Evolutionary conservation across 2,113 vertebrate species (phyloP).

Genomic region (Herpetotheres cachinnans): DNA sequence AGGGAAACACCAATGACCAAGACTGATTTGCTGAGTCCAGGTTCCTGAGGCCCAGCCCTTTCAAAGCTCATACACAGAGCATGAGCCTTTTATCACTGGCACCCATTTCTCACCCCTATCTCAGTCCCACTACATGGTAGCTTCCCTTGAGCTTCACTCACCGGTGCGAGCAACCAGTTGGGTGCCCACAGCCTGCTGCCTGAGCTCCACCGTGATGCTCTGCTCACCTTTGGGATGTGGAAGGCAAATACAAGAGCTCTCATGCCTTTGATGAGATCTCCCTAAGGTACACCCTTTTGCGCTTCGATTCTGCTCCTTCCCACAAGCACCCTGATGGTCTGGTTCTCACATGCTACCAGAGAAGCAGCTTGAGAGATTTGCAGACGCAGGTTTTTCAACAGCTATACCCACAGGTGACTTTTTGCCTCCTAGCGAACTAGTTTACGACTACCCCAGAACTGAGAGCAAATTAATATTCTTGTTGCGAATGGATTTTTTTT

Average conservation of each 20-base stretch:
- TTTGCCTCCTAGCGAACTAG: neutral
- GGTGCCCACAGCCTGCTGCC: neutral
- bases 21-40: neutral
- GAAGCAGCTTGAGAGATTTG: neutral
- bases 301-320: neutral
- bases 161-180: accelerated
- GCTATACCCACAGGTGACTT: neutral
- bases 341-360: neutral
- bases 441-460: neutral
- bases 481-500: neutral
- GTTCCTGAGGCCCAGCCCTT: neutral
- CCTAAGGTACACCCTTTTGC: neutral
- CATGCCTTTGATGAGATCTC: neutral
- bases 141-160: accelerated
- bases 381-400: neutral
- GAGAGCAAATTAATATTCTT: neutral
- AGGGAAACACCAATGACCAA: neutral
- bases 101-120: neutral
- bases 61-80: neutral
- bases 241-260: neutral
- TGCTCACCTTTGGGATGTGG: accelerated
- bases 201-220: accelerated
- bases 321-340: neutral
- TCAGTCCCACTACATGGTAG: accelerated
- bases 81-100: neutral